Evolutionary conservation across 2,888 invertebrate species (phyloP).

Genomic region (Lepidocyrtoides sp.): DNA sequence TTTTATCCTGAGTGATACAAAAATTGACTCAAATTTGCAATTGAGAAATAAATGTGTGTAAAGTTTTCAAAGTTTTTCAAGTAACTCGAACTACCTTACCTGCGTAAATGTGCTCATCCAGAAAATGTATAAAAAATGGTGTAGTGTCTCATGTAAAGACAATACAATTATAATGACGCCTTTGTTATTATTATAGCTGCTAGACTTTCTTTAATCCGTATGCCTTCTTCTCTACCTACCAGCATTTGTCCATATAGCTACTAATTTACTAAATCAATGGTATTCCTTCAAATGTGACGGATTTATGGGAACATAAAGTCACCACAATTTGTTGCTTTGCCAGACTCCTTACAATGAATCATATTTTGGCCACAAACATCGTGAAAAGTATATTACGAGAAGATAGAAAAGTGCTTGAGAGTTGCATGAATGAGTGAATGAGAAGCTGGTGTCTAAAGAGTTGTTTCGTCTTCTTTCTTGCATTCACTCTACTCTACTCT

Average conservation of each 20-base stretch:
- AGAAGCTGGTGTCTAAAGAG: not conserved
- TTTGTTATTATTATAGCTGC: not conserved
- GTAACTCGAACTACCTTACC: no score
- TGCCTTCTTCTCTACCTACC: constrained; percentile 47
- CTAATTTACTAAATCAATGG: constrained; percentile 73
- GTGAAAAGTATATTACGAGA: not conserved
- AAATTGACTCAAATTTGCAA: no score
- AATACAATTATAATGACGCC: not conserved
- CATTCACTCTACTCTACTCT: not conserved
- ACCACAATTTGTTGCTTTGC: constrained; percentile 69
- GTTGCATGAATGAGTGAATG: not conserved
- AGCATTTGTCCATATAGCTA: constrained; percentile 61
- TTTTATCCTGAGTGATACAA: no score
- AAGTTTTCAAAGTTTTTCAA: no score
- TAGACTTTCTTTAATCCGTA: not conserved
- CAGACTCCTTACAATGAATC: constrained; percentile 26
- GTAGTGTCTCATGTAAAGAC: no score
- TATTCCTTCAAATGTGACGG: constrained; percentile 71
- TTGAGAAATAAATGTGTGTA: no score
- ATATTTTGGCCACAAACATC: constrained; percentile 52
- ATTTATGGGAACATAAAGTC: constrained; percentile 77
- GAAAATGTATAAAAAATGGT: no score
- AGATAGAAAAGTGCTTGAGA: not conserved
- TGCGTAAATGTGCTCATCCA: no score
- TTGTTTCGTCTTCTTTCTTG: not conserved